Evolutionary conservation across 1,140 invertebrate species (phyloP).

Genomic region (Hyposmocoma kahamanoa): DNA sequence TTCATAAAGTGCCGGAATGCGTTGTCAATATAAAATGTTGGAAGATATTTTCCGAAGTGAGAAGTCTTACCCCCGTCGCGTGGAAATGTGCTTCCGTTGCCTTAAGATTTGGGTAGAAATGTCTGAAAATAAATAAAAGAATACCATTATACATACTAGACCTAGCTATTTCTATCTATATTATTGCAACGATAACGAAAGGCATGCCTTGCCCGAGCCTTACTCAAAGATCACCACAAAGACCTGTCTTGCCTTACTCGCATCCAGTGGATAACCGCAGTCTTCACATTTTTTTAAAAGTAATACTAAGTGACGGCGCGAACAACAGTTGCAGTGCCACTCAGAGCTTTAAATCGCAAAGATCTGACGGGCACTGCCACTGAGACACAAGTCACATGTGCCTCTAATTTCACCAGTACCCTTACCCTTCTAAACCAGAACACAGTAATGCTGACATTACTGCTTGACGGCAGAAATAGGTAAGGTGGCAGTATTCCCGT

Average conservation of each 20-base stretch:
- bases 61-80: slow-evolving; percentile 33
- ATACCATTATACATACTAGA: neutral
- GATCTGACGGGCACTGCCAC: too few species aligned
- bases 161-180: neutral
- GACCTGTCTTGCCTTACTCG: neutral
- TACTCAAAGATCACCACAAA: neutral
- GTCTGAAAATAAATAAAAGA: neutral
- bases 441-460: too few species aligned
- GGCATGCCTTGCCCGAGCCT: neutral
- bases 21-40: slow-evolving; percentile 60
- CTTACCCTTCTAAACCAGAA: too few species aligned
- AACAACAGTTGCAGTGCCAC: too few species aligned
- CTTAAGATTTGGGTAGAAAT: slow-evolving; percentile 1
- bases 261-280: too few species aligned
- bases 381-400: too few species aligned
- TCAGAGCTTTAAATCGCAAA: too few species aligned
- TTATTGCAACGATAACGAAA: neutral
- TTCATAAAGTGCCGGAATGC: slow-evolving; percentile 47
- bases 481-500: too few species aligned
- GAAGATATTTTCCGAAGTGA: slow-evolving; percentile 44
- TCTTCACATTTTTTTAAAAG: too few species aligned
- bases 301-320: too few species aligned
- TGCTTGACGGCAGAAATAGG: too few species aligned
- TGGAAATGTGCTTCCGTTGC: slow-evolving; percentile 33
- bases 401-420: too few species aligned